A percentile compares a stretch with the other conserved stretches of the same genome.
Evolutionary conservation across 2,113 vertebrate genomes (phyloP).

Genomic region (Pipra filicauda): DNA sequence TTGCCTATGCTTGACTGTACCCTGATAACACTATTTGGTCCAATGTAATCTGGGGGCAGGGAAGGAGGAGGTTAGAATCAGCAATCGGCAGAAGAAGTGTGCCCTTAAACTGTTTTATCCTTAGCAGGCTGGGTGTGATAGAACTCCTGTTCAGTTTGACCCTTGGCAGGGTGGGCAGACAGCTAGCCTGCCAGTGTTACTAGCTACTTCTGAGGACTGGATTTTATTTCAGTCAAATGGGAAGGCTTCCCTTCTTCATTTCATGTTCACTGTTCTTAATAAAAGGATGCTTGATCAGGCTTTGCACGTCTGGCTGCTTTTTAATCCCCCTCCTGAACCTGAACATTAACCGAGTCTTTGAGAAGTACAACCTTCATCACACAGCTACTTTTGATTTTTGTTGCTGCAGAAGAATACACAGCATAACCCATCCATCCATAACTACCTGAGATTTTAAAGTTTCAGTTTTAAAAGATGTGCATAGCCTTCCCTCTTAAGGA

Average conservation of each 20-base stretch:
- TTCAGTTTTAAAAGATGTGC: neutral
- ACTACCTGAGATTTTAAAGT: neutral
- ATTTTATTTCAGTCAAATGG: neutral
- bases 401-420: neutral
- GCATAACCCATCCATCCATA: neutral
- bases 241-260: neutral
- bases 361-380: neutral
- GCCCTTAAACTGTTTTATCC: neutral
- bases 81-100: neutral
- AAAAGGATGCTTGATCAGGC: constrained; percentile 29
- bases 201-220: neutral
- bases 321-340: neutral
- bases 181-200: neutral
- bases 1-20: neutral
- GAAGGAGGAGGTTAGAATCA: neutral
- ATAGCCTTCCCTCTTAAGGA: neutral
- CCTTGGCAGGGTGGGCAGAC: neutral
- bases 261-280: constrained; percentile 32
- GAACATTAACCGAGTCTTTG: rapidly evolving
- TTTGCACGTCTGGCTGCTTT: constrained; percentile 17
- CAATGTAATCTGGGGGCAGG: neutral
- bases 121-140: neutral
- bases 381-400: neutral
- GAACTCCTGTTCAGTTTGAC: neutral
- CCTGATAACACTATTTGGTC: neutral